Base-by-base conservation (phyloP, 2,888 invertebrate species). In the Tanytarsus gracilentus region DNA sequence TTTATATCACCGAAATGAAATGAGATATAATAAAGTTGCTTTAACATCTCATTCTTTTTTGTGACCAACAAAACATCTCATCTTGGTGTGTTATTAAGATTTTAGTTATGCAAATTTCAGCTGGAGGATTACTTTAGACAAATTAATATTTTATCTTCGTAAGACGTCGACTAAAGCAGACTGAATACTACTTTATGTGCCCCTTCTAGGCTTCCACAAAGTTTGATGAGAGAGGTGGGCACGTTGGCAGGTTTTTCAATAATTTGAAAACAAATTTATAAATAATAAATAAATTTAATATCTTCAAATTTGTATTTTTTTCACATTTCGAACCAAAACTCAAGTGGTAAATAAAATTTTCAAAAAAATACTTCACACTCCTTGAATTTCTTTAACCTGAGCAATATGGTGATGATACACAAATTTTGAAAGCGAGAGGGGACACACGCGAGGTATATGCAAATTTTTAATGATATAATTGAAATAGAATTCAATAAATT, bases 41-140 rank as follows among this genome's bases (percentile, higher is more conserved):
- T 44, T 44, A 44, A 44, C 44, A 44, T 44, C 44, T 44, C 44
- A 44, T 44, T 49, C 27, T 49, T 49, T 18, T 49, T 49, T 14
- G n/a, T 49, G 8, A 16, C 18, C 40, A 49, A 25, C 49, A 25
- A 49, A 25, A 58, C 39, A 55, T 40, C 55, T 55, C 30, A 52
- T 52, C 23, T 33, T 44, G 21, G 33, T 44, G 44, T 44, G 44
- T 33, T 53, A 30, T 30, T 39, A n/a, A 48, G 11, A 25, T 51
- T 51, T 51, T 29, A 29, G 27, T 58, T 58, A 58, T 58, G 58
- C 58, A 40, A 58, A 58, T 58, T 39, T 21, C 25, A 26, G n/a
- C n/a, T 50, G 27, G 58, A 48, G 53, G 58, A 58, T 58, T 58
- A 58, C 58, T 44, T 58, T 58, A 44, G 58, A 58, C 48, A 58